Percentiles rank a stretch among this genome's conserved stretches.
phyloP scores from a whole-genome alignment of 2,888 invertebrate species.

The Oxycera nigricornis region DNA sequence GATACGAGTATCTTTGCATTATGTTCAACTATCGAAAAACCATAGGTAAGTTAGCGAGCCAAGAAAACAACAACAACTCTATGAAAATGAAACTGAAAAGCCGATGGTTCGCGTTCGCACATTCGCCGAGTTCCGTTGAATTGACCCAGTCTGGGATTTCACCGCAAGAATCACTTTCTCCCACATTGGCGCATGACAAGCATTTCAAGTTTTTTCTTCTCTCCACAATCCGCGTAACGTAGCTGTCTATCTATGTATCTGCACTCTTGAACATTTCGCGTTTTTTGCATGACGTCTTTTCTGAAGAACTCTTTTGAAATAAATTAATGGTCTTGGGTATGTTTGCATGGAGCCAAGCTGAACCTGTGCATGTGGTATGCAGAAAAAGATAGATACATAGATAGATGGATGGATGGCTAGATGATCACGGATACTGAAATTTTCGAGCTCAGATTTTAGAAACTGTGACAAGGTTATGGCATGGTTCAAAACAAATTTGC shows the following conservation, averaged over 20 bases:
- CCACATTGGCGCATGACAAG: conserved; percentile 40
- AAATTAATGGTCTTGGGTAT: conserved; percentile 16
- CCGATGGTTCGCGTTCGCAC: conserved; percentile 7
- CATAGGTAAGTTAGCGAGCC: background rate
- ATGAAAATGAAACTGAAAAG: conserved; percentile 33
- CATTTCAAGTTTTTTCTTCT: conserved; percentile 38
- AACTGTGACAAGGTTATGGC: conserved; percentile 39
- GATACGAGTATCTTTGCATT: background rate
- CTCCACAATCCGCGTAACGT: background rate
- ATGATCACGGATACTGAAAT: conserved; percentile 22
- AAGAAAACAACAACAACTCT: conserved; percentile 6
- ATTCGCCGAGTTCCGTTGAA: conserved; percentile 38
- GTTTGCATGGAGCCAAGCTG: background rate
- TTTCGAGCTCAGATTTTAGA: conserved; percentile 10
- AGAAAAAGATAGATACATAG: background rate
- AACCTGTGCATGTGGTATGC: background rate
- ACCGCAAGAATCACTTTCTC: conserved; percentile 47
- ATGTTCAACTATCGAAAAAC: background rate
- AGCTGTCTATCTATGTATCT: background rate
- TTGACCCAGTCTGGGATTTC: conserved; percentile 47
- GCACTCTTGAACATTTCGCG: conserved; percentile 1
- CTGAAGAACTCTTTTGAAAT: conserved; percentile 34
- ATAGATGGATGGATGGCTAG: background rate
- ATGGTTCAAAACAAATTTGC: conserved; percentile 23
- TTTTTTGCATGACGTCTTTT: conserved; percentile 28